A percentile compares a stretch with the other conserved stretches of the same genome.
Conservation (phyloP, 1,140 invertebrate genomes). For the Drosophila tristis region DNA sequence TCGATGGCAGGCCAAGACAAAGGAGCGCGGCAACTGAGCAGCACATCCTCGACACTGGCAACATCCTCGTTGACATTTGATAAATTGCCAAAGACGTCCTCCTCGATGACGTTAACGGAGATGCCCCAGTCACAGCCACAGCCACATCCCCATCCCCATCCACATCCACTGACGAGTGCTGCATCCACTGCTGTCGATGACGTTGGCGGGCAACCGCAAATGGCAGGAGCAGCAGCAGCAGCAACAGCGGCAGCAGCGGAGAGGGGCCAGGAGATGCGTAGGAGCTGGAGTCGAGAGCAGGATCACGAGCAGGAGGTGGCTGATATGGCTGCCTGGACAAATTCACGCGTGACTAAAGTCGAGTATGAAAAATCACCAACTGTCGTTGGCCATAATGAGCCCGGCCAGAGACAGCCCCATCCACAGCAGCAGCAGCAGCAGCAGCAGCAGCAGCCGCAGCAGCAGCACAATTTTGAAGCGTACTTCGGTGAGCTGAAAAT, state of each 20-base stretch:
- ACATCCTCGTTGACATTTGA: slow-evolving; percentile 80
- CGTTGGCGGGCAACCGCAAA: slow-evolving; percentile 53
- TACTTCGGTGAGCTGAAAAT: slow-evolving; percentile 76
- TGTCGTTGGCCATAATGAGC: slow-evolving; percentile 70
- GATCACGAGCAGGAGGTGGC: slow-evolving; percentile 22
- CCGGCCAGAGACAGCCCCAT: slow-evolving; percentile 30
- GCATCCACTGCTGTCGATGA: slow-evolving; percentile 41
- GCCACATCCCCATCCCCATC: slow-evolving; percentile 10
- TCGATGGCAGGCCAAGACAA: slow-evolving; percentile 32
- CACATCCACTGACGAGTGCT: slow-evolving; percentile 1
- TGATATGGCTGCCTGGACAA: slow-evolving; percentile 61
- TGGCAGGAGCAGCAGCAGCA: slow-evolving; percentile 12
- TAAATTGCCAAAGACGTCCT: slow-evolving; percentile 77
- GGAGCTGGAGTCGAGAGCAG: slow-evolving; percentile 9
- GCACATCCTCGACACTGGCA: slow-evolving; percentile 70
- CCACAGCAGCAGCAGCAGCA: slow-evolving; percentile 42
- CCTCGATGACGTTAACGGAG: slow-evolving; percentile 48
- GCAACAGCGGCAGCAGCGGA: slow-evolving; percentile 3
- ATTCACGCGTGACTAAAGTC: slow-evolving; percentile 78
- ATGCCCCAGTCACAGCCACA: slow-evolving; percentile 29
- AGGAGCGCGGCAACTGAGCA: slow-evolving; percentile 62
- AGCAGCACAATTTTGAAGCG: slow-evolving; percentile 62
- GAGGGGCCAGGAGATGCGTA: not conserved
- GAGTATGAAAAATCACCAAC: slow-evolving; percentile 80
- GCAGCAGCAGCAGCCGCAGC: slow-evolving; percentile 32